Conservation (phyloP, 2,797 vertebrate species). For the Siniperca obscura region DNA sequence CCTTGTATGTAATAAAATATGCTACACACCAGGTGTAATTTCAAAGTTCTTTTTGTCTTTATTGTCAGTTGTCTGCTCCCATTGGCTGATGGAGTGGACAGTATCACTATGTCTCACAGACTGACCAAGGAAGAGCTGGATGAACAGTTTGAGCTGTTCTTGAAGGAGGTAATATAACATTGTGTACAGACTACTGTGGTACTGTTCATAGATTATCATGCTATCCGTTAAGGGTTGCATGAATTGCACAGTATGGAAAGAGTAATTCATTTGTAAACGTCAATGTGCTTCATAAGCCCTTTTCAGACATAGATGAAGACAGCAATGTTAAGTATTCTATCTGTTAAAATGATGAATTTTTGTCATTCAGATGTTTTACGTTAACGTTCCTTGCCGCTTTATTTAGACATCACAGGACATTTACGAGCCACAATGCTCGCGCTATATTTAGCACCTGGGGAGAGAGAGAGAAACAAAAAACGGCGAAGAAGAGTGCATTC, state of each 20-base stretch:
- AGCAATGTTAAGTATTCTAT: too few species aligned
- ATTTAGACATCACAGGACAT: not conserved
- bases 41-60: not conserved
- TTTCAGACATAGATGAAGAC: too few species aligned
- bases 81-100: conserved; percentile 17
- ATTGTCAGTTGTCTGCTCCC: not conserved
- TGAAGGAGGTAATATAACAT: conserved; percentile 91
- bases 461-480: not conserved
- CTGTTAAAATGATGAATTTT: too few species aligned
- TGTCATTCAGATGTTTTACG: too few species aligned
- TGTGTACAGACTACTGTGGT: too few species aligned
- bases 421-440: not conserved
- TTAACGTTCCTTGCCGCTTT: not conserved
- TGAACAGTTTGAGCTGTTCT: conserved; percentile 93
- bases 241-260: not conserved
- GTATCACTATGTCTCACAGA: conserved; percentile 83
- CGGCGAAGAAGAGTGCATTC: not conserved
- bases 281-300: not conserved
- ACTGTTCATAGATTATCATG: too few species aligned
- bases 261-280: not conserved
- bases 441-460: not conserved
- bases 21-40: not conserved
- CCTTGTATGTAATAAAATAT: not conserved
- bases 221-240: not conserved
- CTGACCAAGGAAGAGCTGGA: conserved; percentile 90